Base-by-base conservation (phyloP, 2,113 vertebrate genomes). In the Brachyhypopomus gauderio region DNA sequence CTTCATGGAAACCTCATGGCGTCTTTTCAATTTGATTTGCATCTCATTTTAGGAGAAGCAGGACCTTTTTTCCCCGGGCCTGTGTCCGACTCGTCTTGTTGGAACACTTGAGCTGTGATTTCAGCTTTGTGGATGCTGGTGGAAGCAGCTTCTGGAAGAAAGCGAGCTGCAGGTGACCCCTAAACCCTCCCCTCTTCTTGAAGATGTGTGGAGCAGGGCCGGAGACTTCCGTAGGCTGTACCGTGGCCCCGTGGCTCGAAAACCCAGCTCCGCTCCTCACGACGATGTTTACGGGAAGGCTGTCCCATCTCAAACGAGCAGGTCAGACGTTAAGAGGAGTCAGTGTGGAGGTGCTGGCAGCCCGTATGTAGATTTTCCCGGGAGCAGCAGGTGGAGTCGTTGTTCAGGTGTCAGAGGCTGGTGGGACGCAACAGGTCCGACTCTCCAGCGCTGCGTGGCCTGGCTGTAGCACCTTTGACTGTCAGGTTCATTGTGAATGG, bases 1-100 rank as follows among this genome's bases (percentile, higher is more conserved):
- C 41, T 41, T 11, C 45, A 3, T 3, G 12, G 9, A 52, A 52
- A 52, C 83, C 59, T 22, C 23, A n/a, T n/a, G 81, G 66, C 80
- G 48, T 85, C 38, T 62, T 78, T 77, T 75, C 12, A 16, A 75
- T 79, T 83, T 45, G n/a, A 77, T 80, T 66, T 75, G 75, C 78
- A 60, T 79, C 83, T 86, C 76, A 78, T 79, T 87, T 85, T 81
- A 63, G 75, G 5, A 5, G 78, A 77, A 81, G 80, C 64, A 6
- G 19, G 17, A 62, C n/a, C 82, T 85, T 48, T 66, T 69, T 3
- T 8, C 41, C 41, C 41, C 9, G 41, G 5, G 41, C 41, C 7
- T 45, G 41, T 45, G 59, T 60, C 23, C 27, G 60, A 1, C 60
- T 25, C 4, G 11, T 12, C 45, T 52, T 52, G 2, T 52, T 12